Evolutionary conservation across 2,797 vertebrate species (phyloP).

Genomic region (Platyrinchus mystaceus): DNA sequence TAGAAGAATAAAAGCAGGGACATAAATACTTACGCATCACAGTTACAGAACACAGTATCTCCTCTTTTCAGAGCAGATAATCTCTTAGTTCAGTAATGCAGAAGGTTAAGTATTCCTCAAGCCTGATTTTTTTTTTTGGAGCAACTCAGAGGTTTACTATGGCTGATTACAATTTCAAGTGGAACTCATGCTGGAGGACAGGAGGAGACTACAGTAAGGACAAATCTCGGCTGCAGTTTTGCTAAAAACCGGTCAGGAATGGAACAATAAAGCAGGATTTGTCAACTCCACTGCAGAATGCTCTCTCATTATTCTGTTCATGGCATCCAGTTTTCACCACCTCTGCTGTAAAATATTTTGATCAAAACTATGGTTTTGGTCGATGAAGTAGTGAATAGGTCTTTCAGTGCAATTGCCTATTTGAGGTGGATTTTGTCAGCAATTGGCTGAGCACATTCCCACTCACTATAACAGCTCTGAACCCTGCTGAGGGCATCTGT

Average conservation of each 20-base stretch:
- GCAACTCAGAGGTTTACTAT: not conserved
- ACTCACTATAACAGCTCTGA: conserved; percentile 49
- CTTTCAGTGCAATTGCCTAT: not conserved
- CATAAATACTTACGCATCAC: not conserved
- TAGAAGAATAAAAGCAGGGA: not conserved
- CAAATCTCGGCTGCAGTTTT: not conserved
- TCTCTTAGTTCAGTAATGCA: not conserved
- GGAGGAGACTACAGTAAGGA: not conserved
- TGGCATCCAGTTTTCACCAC: not conserved
- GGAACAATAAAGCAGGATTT: not conserved
- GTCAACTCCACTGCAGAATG: not conserved
- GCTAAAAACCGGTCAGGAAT: not conserved
- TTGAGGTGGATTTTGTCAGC: conserved; percentile 18
- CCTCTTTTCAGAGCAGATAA: not conserved
- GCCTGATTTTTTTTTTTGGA: not conserved
- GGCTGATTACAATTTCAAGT: not conserved
- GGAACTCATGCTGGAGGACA: not conserved
- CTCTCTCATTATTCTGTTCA: not conserved
- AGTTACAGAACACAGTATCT: not conserved
- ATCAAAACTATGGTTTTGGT: conserved; percentile 1
- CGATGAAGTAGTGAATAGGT: conserved; percentile 11
- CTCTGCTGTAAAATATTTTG: conserved; percentile 6
- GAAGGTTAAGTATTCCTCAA: not conserved
- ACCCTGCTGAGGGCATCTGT: conserved; percentile 69
- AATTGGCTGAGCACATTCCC: conserved; percentile 52